Percentiles rank a stretch among this genome's conserved stretches.
Conservation (phyloP, 2,888 invertebrate species). For the Ectobius pallidus region DNA sequence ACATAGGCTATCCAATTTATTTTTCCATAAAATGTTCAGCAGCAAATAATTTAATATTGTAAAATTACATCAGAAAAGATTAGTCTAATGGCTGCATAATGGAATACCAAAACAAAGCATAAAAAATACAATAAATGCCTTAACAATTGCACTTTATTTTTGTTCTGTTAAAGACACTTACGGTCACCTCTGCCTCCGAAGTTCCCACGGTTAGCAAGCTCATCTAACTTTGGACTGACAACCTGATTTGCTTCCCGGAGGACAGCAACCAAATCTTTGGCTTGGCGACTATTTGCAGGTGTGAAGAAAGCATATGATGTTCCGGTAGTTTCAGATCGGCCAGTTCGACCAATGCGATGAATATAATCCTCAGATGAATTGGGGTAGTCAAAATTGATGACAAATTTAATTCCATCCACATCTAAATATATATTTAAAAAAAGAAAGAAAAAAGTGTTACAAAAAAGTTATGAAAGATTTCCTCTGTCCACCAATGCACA, state of each 20-base stretch:
- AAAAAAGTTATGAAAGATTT: no score
- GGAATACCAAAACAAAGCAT: no score
- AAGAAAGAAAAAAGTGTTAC: no score
- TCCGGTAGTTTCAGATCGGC: conserved; percentile 83
- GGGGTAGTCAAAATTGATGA: conserved; percentile 96
- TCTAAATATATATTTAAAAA: no score
- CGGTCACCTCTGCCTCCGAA: conserved; percentile 64
- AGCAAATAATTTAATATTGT: no score
- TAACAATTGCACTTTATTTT: no score
- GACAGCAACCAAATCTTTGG: conserved; percentile 86
- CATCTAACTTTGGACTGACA: conserved; percentile 83
- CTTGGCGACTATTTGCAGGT: conserved; percentile 84
- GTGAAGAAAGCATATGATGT: conserved; percentile 97
- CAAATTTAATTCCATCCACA: conserved; percentile 95
- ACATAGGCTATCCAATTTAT: no score
- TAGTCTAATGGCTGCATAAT: no score
- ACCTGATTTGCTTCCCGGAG: conserved; percentile 90
- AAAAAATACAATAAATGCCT: no score
- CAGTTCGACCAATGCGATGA: conserved; percentile 94
- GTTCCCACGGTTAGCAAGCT: conserved; percentile 72
- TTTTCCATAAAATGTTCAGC: no score
- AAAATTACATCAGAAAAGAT: no score
- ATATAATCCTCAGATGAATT: conserved; percentile 95
- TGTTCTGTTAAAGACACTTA: neutral
- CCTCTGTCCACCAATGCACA: no score